Evolutionary conservation across 1,140 invertebrate species (phyloP), one percentile per base, ranked within the genome.

Genomic region (Drosophila grimshawi): DNA sequence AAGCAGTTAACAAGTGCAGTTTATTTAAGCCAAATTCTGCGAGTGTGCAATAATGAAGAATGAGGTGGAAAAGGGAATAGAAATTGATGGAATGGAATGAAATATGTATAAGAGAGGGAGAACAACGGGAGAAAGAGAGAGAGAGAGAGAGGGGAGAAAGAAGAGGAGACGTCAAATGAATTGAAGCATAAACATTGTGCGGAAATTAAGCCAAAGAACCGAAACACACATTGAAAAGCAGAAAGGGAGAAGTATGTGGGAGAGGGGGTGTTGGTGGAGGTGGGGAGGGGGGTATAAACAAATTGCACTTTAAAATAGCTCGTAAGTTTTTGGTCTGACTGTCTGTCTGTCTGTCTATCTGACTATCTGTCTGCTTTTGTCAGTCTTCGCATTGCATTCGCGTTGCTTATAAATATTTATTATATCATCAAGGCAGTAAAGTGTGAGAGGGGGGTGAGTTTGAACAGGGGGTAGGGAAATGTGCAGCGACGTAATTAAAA

Each of bases 391-490:
- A 73, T 55, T 68, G 64, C 70, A 41, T 67, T 73, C 70, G 64
- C 68, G 70, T 61, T 64, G 64, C 32, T 68, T 68, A 73, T 73
- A 73, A 73, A 73, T 73, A 73, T 73, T 73, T 73, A 73, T 73
- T 73, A 73, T 55, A 73, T 68, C 70, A 73, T 73, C 63, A 52
- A 19, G 57, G 53, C 11, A 55, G 48, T 32, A 8, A 59, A 39
- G 6, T 33, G 7, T 33, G n/a, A 41, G 51, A n/a, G 8, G 5
- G 32, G 27, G 48, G 2, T 3, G 5, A 43, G 30, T 45, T 2
- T 41, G 8, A 3, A 2, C 7, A 19, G 5, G 2, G 11, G 5
- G 0, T 5, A n/a, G 30, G 57, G 43, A 0, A 29, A 41, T 48
- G 49, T 27, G 62, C 46, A 37, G 46, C 35, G 33, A 19, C 52